Base-by-base conservation (phyloP, 2,888 invertebrate genomes). In the Megalurothrips usitatus region DNA sequence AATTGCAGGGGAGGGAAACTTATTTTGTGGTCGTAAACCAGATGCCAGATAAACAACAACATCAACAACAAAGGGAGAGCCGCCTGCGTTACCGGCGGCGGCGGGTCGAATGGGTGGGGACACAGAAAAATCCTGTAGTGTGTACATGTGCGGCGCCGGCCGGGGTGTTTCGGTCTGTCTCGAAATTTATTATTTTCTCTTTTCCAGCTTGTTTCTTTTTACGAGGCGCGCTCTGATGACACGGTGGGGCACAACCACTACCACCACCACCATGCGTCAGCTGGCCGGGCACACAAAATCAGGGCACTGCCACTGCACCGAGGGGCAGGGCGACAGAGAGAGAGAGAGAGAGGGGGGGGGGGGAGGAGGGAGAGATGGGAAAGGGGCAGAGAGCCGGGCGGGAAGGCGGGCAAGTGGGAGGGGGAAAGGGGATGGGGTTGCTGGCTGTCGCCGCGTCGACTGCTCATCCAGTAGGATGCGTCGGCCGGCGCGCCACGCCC, bases 1-100 rank as follows among this genome's bases (percentile, higher is more conserved):
- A 68, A 68, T 68, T 68, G 68, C 68, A 68, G 68, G 68, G 68
- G 68, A 68, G 68, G 34, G 68, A 68, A 68, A 68, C 68, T 68
- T 68, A 68, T 68, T 68, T 68, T 68, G 68, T 68, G 68, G 68
- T 68, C 68, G 68, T 68, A 68, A 68, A 68, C 68, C 68, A 68
- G 68, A 68, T 68, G 68, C 68, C 68, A 68, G 68, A 68, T 68
- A 68, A 68, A 68, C 68, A 68, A 68, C 68, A 68, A 68, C 68
- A 68, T 68, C 68, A 68, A n/a, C 68, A 68, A 19, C 17, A 58
- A 58, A 58, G 19, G 52, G 14, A 58, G 14, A 58, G 58, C 34
- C 34, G 34, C 34, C 34, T 43, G 34, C 34, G 34, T 43, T 43
- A 43, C 34, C 34, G 34, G 34, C 34, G 34, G 34, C 34, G 58